Percentiles rank a stretch among this genome's conserved stretches.
Evolutionary conservation across 2,888 invertebrate species (phyloP).

Genomic region (Yponomeuta cagnagella): DNA sequence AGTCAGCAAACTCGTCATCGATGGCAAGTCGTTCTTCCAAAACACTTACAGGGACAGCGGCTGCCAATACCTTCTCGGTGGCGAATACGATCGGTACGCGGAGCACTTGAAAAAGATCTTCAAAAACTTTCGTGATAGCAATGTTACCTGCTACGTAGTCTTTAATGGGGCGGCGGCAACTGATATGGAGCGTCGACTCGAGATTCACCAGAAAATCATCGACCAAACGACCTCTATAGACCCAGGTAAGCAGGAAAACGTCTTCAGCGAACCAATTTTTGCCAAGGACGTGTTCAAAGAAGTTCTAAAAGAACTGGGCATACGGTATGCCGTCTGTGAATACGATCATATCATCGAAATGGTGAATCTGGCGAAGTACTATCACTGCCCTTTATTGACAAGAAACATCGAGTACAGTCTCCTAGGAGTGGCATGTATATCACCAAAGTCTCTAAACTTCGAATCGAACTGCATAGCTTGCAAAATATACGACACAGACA

Average conservation of each 20-base stretch:
- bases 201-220: conserved; percentile 25
- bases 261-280: conserved; percentile 26
- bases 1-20: conserved; percentile 24
- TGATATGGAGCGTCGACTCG: conserved; percentile 21
- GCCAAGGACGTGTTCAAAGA: conserved; percentile 26
- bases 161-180: conserved; percentile 25
- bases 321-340: conserved; percentile 31
- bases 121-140: conserved; percentile 18
- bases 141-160: conserved; percentile 23
- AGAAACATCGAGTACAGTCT: conserved; percentile 30
- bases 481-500: conserved; percentile 2
- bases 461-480: conserved; percentile 10
- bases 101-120: conserved; percentile 20
- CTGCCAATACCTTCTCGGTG: conserved; percentile 29
- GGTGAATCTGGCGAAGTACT: conserved; percentile 26
- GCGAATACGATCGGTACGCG: conserved; percentile 26
- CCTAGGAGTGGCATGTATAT: conserved; percentile 19
- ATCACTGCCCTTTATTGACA: conserved; percentile 32
- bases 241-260: conserved; percentile 20
- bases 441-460: conserved; percentile 15
- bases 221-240: conserved; percentile 19
- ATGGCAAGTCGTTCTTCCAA: conserved; percentile 24
- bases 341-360: conserved; percentile 27
- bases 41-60: conserved; percentile 28
- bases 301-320: conserved; percentile 29